Base-by-base conservation (phyloP, 2,797 vertebrate genomes). In the Myotis findleyi region DNA sequence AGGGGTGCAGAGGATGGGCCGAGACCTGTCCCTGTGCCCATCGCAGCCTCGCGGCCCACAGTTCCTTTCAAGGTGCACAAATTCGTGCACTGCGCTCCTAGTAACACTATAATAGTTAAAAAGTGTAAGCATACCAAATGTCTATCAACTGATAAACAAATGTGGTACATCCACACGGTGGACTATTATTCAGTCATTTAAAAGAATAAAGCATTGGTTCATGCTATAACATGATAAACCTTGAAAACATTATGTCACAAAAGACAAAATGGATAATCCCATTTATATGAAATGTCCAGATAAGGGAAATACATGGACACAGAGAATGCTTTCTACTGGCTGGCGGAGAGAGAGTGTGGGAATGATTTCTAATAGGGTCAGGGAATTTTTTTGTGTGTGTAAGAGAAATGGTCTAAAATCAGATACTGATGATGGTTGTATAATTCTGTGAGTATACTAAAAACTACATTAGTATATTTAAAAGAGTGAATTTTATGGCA, bases 401-500 rank as follows among this genome's bases (percentile, higher is more conserved):
- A 27, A 94, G 47, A 55, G 71, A 92, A 91, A 83, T 23, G 21
- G 41, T 66, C 27, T 89, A 69, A 76, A 87, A 71, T 57, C 51
- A 71, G 25, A 64, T 83, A 71, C 79, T 38, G 57, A 4, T 38
- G 36, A 73, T 79, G 62, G 5, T 8, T n/a, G 36, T 27, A n/a
- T 36, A 72, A 84, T 5, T 90, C 68, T 91, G 76, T 72, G n/a
- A 76, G 47, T 53, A 59, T 23, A 83, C 21, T 62, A 73, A n/a
- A 80, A 91, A 44, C n/a, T 49, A 79, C 11, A 21, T 47, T 64
- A 57, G 38, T 20, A 8, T 66, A 33, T 6, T 91, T 71, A 72
- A 75, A 57, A 64, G 14, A 13, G 6, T 79, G 59, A 85, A 51
- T 68, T 84, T 81, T 66, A 64, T 23, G 30, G 9, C 3, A 21